Conservation (phyloP, 2,888 invertebrate species). For the Drosophila buzzatii region DNA sequence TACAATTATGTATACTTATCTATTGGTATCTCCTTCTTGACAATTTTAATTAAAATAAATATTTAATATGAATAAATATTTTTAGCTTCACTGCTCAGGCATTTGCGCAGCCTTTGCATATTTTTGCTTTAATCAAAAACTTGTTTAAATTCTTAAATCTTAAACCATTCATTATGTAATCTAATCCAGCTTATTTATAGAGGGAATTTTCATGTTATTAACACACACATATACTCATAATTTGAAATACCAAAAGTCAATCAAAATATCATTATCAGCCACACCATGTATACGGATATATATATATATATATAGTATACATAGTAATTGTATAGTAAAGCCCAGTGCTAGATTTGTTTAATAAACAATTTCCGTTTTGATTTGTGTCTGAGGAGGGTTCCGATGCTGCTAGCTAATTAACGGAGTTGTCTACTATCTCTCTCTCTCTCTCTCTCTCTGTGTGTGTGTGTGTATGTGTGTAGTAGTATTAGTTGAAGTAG, state of each 20-base stretch:
- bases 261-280: slow-evolving; percentile 67
- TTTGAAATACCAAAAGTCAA: slow-evolving; percentile 57
- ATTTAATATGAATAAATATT: neutral
- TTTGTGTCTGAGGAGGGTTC: slow-evolving; percentile 60
- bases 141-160: slow-evolving; percentile 8
- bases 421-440: slow-evolving; percentile 19
- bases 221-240: slow-evolving; percentile 21
- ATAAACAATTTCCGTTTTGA: slow-evolving; percentile 78
- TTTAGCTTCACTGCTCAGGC: no score
- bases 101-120: neutral
- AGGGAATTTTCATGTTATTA: slow-evolving; percentile 34
- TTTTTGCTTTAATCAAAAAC: neutral
- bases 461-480: slow-evolving; percentile 4
- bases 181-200: slow-evolving; percentile 27
- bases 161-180: slow-evolving; percentile 40
- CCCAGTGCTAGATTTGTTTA: slow-evolving; percentile 65
- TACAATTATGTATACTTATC: no score
- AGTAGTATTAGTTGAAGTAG: neutral
- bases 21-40: no score
- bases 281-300: slow-evolving; percentile 14
- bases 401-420: slow-evolving; percentile 57
- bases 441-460: no score
- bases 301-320: neutral
- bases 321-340: slow-evolving; percentile 11
- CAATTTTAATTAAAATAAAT: neutral